Evolutionary conservation across 2,113 vertebrate species (phyloP).

Genomic region (Dolichallabes microphthalmus): DNA sequence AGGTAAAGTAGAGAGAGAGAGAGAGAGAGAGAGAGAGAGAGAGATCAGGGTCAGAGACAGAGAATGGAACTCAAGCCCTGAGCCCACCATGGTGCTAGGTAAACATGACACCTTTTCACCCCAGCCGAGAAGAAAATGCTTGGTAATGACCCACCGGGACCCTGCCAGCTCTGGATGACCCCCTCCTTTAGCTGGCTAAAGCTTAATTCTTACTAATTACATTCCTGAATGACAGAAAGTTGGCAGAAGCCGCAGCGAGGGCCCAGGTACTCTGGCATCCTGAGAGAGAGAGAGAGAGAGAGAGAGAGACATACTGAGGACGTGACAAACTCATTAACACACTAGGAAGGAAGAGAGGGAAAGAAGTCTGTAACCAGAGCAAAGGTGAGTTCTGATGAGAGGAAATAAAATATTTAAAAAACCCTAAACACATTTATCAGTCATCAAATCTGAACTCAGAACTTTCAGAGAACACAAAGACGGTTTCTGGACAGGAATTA

Average conservation of each 20-base stretch:
- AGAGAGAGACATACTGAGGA: slow-evolving; percentile 35
- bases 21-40: background rate
- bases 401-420: background rate
- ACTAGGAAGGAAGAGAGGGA: slow-evolving; percentile 14
- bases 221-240: slow-evolving; percentile 87
- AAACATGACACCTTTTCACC: slow-evolving; percentile 58
- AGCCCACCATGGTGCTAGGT: slow-evolving; percentile 53
- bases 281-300: slow-evolving; percentile 46
- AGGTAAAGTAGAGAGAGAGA: background rate
- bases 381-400: background rate
- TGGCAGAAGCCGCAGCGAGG: slow-evolving; percentile 75
- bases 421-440: slow-evolving; percentile 4
- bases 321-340: slow-evolving; percentile 73
- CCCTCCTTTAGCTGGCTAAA: slow-evolving; percentile 77
- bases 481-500: background rate
- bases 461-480: background rate
- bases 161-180: slow-evolving; percentile 81
- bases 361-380: background rate
- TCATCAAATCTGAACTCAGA: background rate
- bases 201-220: slow-evolving; percentile 88
- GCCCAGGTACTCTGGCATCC: slow-evolving; percentile 73
- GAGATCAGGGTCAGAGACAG: background rate
- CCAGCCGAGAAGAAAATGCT: slow-evolving; percentile 72
- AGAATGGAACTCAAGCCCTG: slow-evolving; percentile 42
- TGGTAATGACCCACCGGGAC: slow-evolving; percentile 81